Conservation (phyloP, 2,888 invertebrate species). For the Ophonus ardosiacus region DNA sequence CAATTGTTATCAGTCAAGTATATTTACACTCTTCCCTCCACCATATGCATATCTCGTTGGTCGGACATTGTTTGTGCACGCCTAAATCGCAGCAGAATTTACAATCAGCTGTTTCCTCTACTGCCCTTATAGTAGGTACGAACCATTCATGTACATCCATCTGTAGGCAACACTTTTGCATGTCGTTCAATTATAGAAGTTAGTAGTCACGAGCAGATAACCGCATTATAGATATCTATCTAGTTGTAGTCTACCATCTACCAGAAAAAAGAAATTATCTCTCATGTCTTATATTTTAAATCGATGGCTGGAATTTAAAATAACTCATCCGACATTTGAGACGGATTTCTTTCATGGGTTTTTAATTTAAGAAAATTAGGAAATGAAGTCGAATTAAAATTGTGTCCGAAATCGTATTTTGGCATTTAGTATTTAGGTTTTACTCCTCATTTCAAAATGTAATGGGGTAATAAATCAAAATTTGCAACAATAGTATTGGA, state of each 20-base stretch:
- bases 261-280: not conserved
- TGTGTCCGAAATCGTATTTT: no score
- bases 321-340: not conserved
- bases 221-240: conserved; percentile 11
- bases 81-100: conserved; percentile 52
- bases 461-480: no score
- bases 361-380: conserved; percentile 34
- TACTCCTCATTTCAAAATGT: no score
- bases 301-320: conserved; percentile 38
- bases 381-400: not conserved
- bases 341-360: not conserved
- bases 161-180: conserved; percentile 45
- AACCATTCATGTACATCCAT: conserved; percentile 59
- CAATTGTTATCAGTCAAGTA: conserved; percentile 46
- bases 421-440: no score
- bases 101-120: conserved; percentile 61
- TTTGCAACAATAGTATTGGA: no score
- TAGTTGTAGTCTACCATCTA: not conserved
- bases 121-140: conserved; percentile 62
- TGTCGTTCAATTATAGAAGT: conserved; percentile 45
- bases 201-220: conserved; percentile 32
- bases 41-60: conserved; percentile 62
- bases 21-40: conserved; percentile 57
- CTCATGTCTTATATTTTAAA: not conserved
- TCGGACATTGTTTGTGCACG: conserved; percentile 62